Base-by-base conservation (phyloP, 2,113 vertebrate species). In the Micromys minutus region DNA sequence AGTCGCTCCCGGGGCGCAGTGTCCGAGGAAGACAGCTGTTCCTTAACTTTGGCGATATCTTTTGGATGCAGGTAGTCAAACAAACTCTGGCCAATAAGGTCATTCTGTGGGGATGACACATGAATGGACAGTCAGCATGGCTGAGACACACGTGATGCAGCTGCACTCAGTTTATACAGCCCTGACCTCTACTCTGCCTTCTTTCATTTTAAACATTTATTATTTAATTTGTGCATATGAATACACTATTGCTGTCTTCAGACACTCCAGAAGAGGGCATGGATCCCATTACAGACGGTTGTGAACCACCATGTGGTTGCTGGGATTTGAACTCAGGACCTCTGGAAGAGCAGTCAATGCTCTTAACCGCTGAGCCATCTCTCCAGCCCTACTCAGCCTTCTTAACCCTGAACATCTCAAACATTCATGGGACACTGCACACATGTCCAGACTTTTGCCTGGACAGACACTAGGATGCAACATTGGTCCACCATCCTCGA, bases 11-110 rank as follows among this genome's bases (percentile, higher is more conserved):
- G 98, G 2, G 99, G 99, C 0, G 99, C 99, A 0, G 99, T 99
- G 95, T 99, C 99, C 0, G 99, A 99, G 7, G 99, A 99, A 9
- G 99, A 99, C 95, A 99, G 99, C 98, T 99, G 99, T 97, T 99
- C 99, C 98, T 99, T 99, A 79, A 99, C 99, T 99, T 99, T 99
- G 98, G 99, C 99, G n/a, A 99, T 99, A 98, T 99, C 99, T 98
- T 99, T 99, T 93, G 99, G 99, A 93, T 99, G 99, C 97, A 99
- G 99, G 98, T 99, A 99, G 98, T 99, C 99, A 94, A 99, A 99
- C 96, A 99, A 98, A 97, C 99, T 99, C 98, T 99, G 99, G 94
- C 99, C 99, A 95, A 99, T 99, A 97, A 99, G 98, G 98, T 99
- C 99, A 50, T 99, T 99, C 99, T 99, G 98, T 52, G 96, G 94